Base-by-base conservation (phyloP, 2,113 vertebrate species). In the Serinus canaria region DNA sequence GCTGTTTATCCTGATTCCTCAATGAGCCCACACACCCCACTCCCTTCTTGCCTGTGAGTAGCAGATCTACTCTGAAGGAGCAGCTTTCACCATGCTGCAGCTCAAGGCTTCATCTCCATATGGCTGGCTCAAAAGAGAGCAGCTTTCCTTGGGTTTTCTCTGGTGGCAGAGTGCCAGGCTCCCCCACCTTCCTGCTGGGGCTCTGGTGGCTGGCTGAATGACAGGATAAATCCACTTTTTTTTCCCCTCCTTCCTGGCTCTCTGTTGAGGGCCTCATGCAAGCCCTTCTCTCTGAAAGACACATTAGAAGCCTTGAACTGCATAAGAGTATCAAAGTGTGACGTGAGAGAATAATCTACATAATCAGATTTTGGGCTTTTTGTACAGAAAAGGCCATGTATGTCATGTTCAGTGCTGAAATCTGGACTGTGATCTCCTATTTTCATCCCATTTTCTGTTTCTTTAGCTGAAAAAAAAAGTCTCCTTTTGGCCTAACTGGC, bases 361-460 rank as follows among this genome's bases (percentile, higher is more conserved):
- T 93, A 87, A 96, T 94, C 92, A 83, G 91, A 49, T 90, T 93
- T 90, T 81, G 27, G 16, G 53, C 18, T 86, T 90, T 88, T 80
- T 92, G 60, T 70, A 16, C 47, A 67, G 83, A 62, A 89, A 59
- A 93, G 55, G 27, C 73, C 43, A 11, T 5, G 31, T 58, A 37
- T 58, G 59, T 8, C 68, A 69, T 14, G 39, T 83, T 74, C 55
- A 23, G 24, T 59, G 43, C 35, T 50, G 55, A 55, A 95, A 86
- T 55, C 64, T 86, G 82, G n/a, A 37, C 44, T 30, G 55, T 50
- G 52, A 64, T 60, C 64, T 46, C 64, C 2, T 94, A 74, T 90
- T 81, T 75, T 78, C 22, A 37, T 52, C 68, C 10, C 10, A 31
- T 58, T 59, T 58, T 52, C 35, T 59, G 21, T 80, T 73, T 43